Evolutionary conservation across 2,797 vertebrate species (phyloP), one percentile per base, ranked within the genome.

Genomic region (Enteromius argenteus): DNA sequence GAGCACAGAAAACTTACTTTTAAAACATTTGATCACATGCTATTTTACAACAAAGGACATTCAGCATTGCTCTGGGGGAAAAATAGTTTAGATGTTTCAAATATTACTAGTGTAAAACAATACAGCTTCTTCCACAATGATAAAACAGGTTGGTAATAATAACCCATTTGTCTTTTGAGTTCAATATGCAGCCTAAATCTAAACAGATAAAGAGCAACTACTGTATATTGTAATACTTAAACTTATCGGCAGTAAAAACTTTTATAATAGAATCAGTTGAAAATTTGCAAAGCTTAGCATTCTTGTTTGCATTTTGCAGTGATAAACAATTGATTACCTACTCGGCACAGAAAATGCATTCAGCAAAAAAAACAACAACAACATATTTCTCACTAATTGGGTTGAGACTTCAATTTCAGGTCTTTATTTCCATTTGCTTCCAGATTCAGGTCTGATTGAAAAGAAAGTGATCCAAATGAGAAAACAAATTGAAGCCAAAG

Each of bases 301-400:
- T 83, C 86, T 86, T 44, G 51, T 62, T 81, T 85, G 83, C 49
- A 86, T 85, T 88, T 85, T 49, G 74, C 78, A 74, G 69, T 83
- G 75, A 85, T 83, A 87, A 88, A 80, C 78, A 81, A 90, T 91
- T 73, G 88, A 90, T 90, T 89, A 75, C 83, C 83, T 86, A 73
- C 86, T 90, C 71, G 37, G 66, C 80, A 78, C 64, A 85, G 80
- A 64, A 87, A 88, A 88, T 79, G 84, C 74, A 56, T 79, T 86
- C 64, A 67, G 79, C 62, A 82, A 85, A 42, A 39, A 39, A 39
- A 7, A 7, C 6, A 87, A 27, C 27, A 19, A 37, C 35, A 86
- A 87, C 62, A 83, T 49, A 88, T 85, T 86, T 83, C 46, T 72
- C 79, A 80, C 68, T 58, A 78, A 89, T 85, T 86, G 62, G 56